A percentile compares a stretch with the other conserved stretches of the same genome.
These are phyloP conservation scores for Trachelus iudaicus DNA, from an alignment of 2,888 invertebrate species.

Conservation along the genomic window DNA sequence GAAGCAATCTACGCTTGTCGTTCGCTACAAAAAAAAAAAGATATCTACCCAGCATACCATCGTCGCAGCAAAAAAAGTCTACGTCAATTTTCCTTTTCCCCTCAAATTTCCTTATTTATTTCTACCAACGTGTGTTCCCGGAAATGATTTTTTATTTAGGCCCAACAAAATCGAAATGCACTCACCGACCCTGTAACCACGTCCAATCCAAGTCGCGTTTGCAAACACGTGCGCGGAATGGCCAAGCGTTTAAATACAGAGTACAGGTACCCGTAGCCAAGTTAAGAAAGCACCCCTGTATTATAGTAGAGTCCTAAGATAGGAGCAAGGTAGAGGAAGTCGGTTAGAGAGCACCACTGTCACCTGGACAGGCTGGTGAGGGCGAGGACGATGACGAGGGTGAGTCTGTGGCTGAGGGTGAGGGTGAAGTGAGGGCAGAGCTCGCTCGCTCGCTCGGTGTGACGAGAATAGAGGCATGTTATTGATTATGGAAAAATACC, in stretches of 20 bases:
- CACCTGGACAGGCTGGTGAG: slow-evolving; percentile 55
- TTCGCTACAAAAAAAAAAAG: not conserved
- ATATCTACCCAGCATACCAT: too few relatives aligned
- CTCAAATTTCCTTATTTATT: not conserved
- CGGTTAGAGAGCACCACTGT: slow-evolving; percentile 46
- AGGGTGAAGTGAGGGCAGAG: slow-evolving; percentile 40
- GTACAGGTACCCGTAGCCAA: not conserved
- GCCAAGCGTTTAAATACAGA: not conserved
- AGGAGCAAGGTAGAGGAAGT: slow-evolving; percentile 11
- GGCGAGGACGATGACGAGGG: slow-evolving; percentile 22
- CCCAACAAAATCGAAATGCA: not conserved
- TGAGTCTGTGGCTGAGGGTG: slow-evolving; percentile 6
- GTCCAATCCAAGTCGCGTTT: not conserved
- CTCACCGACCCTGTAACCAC: not conserved
- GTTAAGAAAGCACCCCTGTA: not conserved
- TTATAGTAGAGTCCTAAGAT: not conserved
- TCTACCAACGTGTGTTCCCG: not conserved
- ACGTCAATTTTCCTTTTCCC: not conserved
- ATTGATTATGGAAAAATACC: slow-evolving; percentile 63
- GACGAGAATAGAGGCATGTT: slow-evolving; percentile 62
- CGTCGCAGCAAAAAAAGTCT: not conserved
- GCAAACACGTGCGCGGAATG: not conserved
- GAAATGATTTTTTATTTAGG: not conserved
- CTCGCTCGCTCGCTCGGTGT: slow-evolving; percentile 54
- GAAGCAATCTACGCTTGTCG: not conserved